Evolutionary conservation across 2,888 invertebrate species (phyloP).

Genomic region (Teleiodes luculella): DNA sequence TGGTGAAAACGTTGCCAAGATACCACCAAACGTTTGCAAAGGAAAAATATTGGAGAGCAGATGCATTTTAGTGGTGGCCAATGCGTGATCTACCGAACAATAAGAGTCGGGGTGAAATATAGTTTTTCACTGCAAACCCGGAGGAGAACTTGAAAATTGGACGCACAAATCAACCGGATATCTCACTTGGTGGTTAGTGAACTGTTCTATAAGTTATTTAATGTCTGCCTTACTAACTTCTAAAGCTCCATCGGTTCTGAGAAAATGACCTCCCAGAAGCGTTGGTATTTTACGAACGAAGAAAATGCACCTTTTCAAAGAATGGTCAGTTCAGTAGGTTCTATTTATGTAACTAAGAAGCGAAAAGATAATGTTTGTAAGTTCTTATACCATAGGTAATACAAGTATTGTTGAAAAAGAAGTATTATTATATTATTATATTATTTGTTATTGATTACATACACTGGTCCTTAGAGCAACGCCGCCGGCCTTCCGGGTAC

Average conservation of each 20-base stretch:
- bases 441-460: no score
- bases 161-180: slow-evolving; percentile 51
- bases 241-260: neutral
- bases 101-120: slow-evolving; percentile 31
- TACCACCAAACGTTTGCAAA: neutral
- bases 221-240: neutral
- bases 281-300: no score
- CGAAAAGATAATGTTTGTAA: no score
- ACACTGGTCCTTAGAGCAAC: no score
- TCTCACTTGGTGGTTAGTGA: slow-evolving; percentile 28
- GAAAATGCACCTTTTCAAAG: no score
- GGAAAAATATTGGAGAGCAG: slow-evolving; percentile 39
- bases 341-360: no score
- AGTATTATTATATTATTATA: no score
- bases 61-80: slow-evolving; percentile 46
- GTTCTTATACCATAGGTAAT: no score
- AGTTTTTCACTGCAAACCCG: slow-evolving; percentile 24
- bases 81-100: slow-evolving; percentile 47
- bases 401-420: no score
- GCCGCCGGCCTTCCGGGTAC: no score
- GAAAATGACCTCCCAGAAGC: neutral
- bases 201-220: neutral
- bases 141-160: slow-evolving; percentile 36
- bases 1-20: slow-evolving; percentile 5
- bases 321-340: no score